A percentile compares a stretch with the other conserved stretches of the same genome.
phyloP scores from a whole-genome alignment of 2,797 vertebrate species.

The Macrochelys suwanniensis region DNA sequence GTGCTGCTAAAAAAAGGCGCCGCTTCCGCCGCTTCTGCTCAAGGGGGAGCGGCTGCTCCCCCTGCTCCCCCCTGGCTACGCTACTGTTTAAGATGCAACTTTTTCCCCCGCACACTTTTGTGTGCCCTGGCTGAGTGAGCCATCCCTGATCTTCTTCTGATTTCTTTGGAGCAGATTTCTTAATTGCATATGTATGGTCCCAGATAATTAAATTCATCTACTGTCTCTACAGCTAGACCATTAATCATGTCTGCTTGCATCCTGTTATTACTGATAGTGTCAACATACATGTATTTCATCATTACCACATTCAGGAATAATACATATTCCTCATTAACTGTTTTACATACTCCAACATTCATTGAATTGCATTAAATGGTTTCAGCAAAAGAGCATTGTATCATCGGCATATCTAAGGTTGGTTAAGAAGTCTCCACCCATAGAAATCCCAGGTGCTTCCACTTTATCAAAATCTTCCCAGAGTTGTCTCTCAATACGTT shows the following conservation, averaged over 20 bases:
- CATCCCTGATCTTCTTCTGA: no score
- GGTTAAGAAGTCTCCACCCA: not conserved
- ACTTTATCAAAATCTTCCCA: not conserved
- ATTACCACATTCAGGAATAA: not conserved
- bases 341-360: not conserved
- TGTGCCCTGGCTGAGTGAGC: no score
- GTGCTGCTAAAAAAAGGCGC: no score
- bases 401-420: not conserved
- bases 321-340: not conserved
- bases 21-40: no score
- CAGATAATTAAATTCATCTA: not conserved
- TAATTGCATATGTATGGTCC: not conserved
- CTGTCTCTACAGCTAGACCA: not conserved
- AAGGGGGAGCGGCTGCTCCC: no score
- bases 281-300: not conserved
- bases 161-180: not conserved
- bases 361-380: not conserved
- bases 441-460: not conserved
- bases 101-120: not conserved
- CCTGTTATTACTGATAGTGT: not conserved
- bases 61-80: no score
- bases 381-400: not conserved
- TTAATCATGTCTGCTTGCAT: not conserved
- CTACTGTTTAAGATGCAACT: no score
- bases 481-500: not conserved